phyloP scores from a whole-genome alignment of 2,113 vertebrate species.

The Neotoma lepida region DNA sequence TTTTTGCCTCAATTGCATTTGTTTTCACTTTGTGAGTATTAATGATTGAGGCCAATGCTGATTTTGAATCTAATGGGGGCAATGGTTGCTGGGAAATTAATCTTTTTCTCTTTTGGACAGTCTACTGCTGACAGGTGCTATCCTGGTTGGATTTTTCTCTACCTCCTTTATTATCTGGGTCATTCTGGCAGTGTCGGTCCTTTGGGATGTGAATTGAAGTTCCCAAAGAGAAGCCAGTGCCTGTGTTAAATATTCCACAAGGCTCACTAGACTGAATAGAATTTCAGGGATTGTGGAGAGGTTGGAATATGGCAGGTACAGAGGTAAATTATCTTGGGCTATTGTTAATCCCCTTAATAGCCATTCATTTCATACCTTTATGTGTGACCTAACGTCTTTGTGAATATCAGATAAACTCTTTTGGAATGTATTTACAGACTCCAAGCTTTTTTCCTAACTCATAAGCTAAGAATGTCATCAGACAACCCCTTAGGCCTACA shows the following conservation, averaged over 20 bases:
- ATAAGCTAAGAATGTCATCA: neutral
- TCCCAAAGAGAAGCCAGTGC: neutral
- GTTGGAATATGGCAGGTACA: neutral
- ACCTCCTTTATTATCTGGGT: neutral
- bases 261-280: neutral
- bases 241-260: neutral
- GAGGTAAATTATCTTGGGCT: neutral
- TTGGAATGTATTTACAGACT: neutral
- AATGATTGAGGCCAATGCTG: neutral
- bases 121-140: neutral
- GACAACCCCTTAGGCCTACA: neutral
- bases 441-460: neutral
- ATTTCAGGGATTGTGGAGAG: neutral
- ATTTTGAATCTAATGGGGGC: neutral
- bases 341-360: neutral
- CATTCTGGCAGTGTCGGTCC: neutral
- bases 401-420: neutral
- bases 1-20: conserved; percentile 11
- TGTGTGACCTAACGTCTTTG: neutral
- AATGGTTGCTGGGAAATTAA: neutral
- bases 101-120: neutral
- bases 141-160: neutral
- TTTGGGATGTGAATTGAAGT: neutral
- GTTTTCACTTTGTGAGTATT: conserved; percentile 33
- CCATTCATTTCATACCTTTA: neutral